phyloP scores from a whole-genome alignment of 2,113 vertebrate genomes.

The Pituophis catenifer region DNA sequence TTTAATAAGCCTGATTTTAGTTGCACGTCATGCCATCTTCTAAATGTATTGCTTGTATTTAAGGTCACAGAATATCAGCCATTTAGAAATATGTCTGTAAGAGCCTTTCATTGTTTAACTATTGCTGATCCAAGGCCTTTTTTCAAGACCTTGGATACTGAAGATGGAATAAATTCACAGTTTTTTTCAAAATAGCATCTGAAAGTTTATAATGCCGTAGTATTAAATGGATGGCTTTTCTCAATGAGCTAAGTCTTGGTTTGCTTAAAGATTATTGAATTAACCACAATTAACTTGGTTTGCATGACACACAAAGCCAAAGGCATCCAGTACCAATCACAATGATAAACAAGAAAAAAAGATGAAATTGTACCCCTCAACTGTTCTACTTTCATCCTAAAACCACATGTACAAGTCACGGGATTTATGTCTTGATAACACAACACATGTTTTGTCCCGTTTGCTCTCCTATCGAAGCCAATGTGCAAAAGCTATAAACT shows the following conservation, averaged over 20 bases:
- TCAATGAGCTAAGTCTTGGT: not conserved
- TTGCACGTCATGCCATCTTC: constrained; percentile 35
- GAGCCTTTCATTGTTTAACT: not conserved
- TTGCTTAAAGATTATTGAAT: not conserved
- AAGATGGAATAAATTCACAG: not conserved
- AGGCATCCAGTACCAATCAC: not conserved
- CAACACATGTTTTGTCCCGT: not conserved
- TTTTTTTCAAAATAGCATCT: not conserved
- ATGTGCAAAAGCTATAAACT: not conserved
- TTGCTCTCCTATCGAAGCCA: not conserved
- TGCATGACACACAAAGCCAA: not conserved
- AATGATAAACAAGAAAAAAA: not conserved
- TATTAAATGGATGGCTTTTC: not conserved
- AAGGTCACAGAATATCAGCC: constrained; percentile 29
- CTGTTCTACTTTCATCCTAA: not conserved
- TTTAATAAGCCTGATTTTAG: constrained; percentile 34
- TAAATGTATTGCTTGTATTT: constrained; percentile 42
- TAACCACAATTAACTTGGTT: not conserved
- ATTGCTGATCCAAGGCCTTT: not conserved
- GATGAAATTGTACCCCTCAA: not conserved
- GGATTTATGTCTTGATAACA: not conserved
- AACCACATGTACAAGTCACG: not conserved
- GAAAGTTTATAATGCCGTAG: not conserved
- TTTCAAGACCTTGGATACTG: not conserved
- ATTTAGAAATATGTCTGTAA: constrained; percentile 14